Percentiles rank a stretch among this genome's conserved stretches.
phyloP scores from a whole-genome alignment of 2,113 vertebrate genomes.

The Emydocephalus ijimae region DNA sequence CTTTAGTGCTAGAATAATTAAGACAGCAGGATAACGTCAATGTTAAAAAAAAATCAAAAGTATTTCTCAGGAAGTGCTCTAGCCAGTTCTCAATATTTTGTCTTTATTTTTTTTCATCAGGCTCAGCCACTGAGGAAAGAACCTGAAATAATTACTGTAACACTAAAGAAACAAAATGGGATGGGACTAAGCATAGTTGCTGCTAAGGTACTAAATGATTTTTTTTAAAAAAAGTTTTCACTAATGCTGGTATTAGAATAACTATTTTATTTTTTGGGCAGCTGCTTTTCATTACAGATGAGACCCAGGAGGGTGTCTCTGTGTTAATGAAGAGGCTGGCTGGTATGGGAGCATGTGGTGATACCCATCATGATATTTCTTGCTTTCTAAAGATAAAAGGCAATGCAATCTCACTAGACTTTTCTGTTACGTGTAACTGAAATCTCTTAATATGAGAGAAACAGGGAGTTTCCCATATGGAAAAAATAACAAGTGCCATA shows the following conservation, averaged over 20 bases:
- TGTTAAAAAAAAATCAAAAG: neutral
- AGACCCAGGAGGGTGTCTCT: neutral
- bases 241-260: neutral
- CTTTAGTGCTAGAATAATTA: neutral
- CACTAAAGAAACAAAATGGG: constrained; percentile 96
- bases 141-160: constrained; percentile 96
- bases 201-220: constrained; percentile 84
- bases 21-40: neutral
- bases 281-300: neutral
- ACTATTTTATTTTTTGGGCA: neutral
- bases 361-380: neutral
- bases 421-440: neutral
- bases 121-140: constrained; percentile 91
- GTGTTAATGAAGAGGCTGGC: neutral
- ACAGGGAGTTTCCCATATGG: neutral
- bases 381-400: neutral
- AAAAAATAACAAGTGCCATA: neutral
- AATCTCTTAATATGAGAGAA: accelerated
- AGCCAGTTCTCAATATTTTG: neutral
- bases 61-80: neutral
- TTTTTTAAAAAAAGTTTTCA: neutral
- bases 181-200: constrained; percentile 99
- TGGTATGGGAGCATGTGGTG: neutral
- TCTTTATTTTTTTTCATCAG: constrained; percentile 40
- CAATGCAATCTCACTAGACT: neutral